Percentiles rank a stretch among this genome's conserved stretches.
These are phyloP conservation scores for Corella eumyota DNA, from an alignment of 23 tunicate genomes.

Conservation along the genomic window DNA sequence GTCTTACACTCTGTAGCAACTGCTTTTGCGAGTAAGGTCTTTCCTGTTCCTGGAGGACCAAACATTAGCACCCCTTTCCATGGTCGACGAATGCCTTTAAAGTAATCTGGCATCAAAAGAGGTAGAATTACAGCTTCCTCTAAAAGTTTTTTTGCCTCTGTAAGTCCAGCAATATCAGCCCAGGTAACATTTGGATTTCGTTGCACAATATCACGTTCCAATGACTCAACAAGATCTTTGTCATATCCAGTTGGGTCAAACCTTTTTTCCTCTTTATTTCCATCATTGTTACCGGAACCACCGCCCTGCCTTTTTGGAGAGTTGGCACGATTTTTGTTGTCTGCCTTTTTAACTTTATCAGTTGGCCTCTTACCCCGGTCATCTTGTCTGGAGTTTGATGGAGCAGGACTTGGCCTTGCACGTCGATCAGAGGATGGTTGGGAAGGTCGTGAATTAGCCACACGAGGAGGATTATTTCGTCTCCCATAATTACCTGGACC, in stretches of 20 bases:
- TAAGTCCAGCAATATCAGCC: conserved; percentile 84
- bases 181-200: conserved; percentile 80
- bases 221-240: conserved; percentile 83
- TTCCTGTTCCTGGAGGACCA: conserved; percentile 98
- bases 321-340: conserved; percentile 28
- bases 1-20: conserved; percentile 98
- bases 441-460: conserved; percentile 7
- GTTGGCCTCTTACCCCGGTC: conserved; percentile 15
- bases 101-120: conserved; percentile 88
- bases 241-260: conserved; percentile 94
- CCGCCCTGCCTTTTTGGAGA: conserved; percentile 59
- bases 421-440: conserved; percentile 19
- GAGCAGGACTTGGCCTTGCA: conserved; percentile 1
- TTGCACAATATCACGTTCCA: conserved; percentile 90
- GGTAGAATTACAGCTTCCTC: conserved; percentile 96
- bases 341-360: conserved; percentile 18
- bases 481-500: conserved; percentile 9
- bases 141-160: conserved; percentile 76
- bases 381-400: conserved; percentile 20
- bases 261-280: conserved; percentile 44
- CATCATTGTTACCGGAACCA: conserved; percentile 17
- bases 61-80: conserved; percentile 97
- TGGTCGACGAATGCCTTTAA: conserved; percentile 90
- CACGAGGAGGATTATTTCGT: conserved; percentile 22
- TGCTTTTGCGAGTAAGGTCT: conserved; percentile 92